Evolutionary conservation across 2,888 invertebrate species (phyloP), one percentile per base, ranked within the genome.

Genomic region (Pachycephus smyrnensis): DNA sequence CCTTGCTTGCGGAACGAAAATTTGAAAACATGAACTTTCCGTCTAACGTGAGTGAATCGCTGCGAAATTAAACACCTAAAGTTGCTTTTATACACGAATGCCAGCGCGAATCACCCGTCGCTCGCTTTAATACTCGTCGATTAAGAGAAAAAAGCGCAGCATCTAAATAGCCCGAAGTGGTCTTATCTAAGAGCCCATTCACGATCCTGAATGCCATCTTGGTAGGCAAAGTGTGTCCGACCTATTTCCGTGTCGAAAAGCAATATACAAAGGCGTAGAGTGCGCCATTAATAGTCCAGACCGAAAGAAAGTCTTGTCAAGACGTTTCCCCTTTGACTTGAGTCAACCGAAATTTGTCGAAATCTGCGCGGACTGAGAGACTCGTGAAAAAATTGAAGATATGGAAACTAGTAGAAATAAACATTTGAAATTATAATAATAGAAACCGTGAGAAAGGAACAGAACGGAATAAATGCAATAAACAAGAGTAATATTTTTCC

Each of bases 171-270:
- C 55, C 55, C 55, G 55, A 55, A 55, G 55, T 55, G 55, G 55
- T 55, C 55, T 55, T 55, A 55, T 55, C 55, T 55, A 23, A 55
- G 55, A 23, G 6, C 73, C 77, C 77, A 82, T 84, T 85, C 84
- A 83, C 73, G 77, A 78, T 75, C 75, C 77, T 79, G 80, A 81
- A 80, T 78, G 77, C 81, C 36, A 33, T 74, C 75, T 40, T 73
- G 81, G 78, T 81, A 80, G 68, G 71, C 79, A 75, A 81, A 84
- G 78, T 77, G 79, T 84, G 76, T 81, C 82, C 78, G 83, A 82
- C 85, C 85, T 79, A 80, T 84, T 80, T 84, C 71, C 40, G 23
- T 12, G 23, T 55, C 55, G 55, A 55, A 55, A 55, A 55, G 9
- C 55, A 55, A 55, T 55, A 55, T 55, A 55, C 55, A 55, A 55